Base-by-base conservation (phyloP, 2,797 vertebrate species). In the Erpetoichthys calabaricus region DNA sequence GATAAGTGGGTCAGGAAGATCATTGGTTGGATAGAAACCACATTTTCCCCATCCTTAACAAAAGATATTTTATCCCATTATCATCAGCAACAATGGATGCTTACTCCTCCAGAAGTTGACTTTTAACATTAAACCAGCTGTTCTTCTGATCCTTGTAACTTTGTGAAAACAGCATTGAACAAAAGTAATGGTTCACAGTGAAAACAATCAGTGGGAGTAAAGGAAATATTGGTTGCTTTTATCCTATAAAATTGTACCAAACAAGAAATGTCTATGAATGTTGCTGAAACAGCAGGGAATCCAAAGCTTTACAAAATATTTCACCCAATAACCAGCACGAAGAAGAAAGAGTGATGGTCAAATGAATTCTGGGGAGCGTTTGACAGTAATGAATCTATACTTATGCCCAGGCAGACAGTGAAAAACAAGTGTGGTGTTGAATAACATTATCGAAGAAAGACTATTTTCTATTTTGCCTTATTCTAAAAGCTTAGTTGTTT, bases 251-350 rank as follows among this genome's bases (percentile, higher is more conserved):
- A 59, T 65, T 42, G 59, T 25, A 58, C 45, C 47, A 45, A 4
- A 8, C 8, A 8, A 43, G 45, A 64, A 68, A 49, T 64, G 64
- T 65, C 42, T 62, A 42, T 60, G 42, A 56, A 57, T 64, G 25
- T 60, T 73, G 60, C 57, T 66, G 67, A 70, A 65, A 59, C 57
- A 68, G 61, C 46, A 58, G 57, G 46, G 60, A 42, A 64, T 44
- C 8, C 4, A 25, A 45, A 60, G 56, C 63, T 57, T 47, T 56
- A 42, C 60, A 55, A 64, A 62, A 59, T 64, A 44, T 57, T 53
- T 57, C 25, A 50, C 46, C 65, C 60, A 67, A 42, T 67, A 57
- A 67, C 25, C 57, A 63, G 8, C 2, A 1, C 3, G 65, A 67
- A 47, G 7, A n/a, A 9, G 55, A 57, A 59, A 52, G 60, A 66